Conservation (phyloP, 2,113 vertebrate genomes). For the Cricetomys ansorgei region DNA sequence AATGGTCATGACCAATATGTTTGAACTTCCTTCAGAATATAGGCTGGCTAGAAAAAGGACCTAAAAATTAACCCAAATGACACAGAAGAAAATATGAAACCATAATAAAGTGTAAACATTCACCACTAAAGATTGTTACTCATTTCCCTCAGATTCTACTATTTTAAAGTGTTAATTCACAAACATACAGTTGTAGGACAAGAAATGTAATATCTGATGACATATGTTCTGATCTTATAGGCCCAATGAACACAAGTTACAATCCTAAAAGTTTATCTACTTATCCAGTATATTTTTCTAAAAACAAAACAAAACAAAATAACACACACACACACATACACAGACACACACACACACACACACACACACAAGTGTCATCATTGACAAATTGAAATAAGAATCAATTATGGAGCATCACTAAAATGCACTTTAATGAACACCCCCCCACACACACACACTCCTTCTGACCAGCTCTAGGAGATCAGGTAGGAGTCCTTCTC, state of each 20-base stretch:
- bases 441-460: no score
- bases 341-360: no score
- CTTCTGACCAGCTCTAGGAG: no score
- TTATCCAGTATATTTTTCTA: background rate
- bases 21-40: conserved; percentile 22
- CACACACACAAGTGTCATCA: background rate
- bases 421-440: background rate
- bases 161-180: conserved; percentile 29
- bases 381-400: background rate
- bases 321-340: no score
- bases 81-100: conserved; percentile 1
- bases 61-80: background rate
- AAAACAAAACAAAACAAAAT: no score
- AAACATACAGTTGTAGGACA: background rate
- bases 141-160: background rate
- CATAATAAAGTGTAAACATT: background rate
- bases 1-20: conserved; percentile 2
- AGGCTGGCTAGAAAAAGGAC: conserved; percentile 1
- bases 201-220: background rate
- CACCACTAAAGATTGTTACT: background rate
- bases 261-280: background rate
- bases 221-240: conserved; percentile 6
- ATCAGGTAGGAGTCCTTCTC: no score
- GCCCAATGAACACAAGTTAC: background rate
- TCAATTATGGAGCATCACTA: background rate